Conservation (phyloP, 2,888 invertebrate genomes). For the Drosophila kuntzei region DNA sequence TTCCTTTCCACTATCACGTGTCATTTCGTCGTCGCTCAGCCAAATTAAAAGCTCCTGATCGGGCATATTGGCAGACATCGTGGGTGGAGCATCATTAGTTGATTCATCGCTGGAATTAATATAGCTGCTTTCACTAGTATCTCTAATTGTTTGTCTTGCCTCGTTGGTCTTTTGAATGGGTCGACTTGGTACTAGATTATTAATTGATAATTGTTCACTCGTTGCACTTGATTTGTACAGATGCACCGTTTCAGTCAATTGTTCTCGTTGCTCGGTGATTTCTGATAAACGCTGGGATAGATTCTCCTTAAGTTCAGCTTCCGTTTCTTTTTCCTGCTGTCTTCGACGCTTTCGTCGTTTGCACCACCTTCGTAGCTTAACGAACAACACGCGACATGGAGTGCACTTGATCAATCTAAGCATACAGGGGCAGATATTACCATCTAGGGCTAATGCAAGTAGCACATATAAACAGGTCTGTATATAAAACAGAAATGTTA, state of each 20-base stretch:
- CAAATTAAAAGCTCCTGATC: background rate
- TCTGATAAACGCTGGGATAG: background rate
- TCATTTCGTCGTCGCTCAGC: background rate
- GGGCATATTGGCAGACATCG: background rate
- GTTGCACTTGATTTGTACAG: background rate
- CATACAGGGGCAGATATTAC: constrained; percentile 4
- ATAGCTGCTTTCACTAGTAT: background rate
- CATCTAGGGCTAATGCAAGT: constrained; percentile 32
- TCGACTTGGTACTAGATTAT: background rate
- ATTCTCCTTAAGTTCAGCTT: background rate
- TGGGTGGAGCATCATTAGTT: background rate
- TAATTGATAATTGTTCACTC: background rate
- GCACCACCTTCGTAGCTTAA: background rate
- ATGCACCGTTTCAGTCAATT: background rate
- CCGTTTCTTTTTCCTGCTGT: background rate
- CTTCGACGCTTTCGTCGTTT: background rate
- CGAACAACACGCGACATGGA: background rate
- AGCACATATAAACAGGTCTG: constrained; percentile 40
- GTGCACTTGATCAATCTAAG: constrained; percentile 4
- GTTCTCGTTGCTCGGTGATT: background rate
- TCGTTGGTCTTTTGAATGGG: no score
- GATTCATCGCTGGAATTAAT: constrained; percentile 1
- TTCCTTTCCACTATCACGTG: background rate
- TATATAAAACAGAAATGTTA: constrained; percentile 38
- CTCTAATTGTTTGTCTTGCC: background rate